Evolutionary conservation across 2,797 vertebrate species (phyloP).

Genomic region (Borostomias antarcticus): DNA sequence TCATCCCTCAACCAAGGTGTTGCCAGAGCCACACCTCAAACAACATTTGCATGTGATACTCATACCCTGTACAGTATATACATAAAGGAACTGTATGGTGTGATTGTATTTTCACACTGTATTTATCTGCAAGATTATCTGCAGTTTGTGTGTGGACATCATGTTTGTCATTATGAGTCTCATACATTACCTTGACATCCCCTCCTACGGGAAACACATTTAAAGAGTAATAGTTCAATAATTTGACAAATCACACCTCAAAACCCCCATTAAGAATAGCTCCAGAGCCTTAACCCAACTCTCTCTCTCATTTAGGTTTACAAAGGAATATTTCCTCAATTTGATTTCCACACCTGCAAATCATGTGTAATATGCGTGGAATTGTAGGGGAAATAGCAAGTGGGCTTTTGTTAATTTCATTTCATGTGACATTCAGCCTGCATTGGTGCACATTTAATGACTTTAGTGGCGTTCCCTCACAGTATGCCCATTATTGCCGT

Average conservation of each 20-base stretch:
- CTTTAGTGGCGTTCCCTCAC: constrained; percentile 44
- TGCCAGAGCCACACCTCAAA: neutral
- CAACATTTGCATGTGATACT: no score
- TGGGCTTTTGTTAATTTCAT: constrained; percentile 44
- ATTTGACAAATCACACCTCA: constrained; percentile 53
- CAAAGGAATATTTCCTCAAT: constrained; percentile 46
- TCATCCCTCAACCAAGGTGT: neutral
- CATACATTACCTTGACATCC: neutral
- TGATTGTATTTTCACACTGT: no score
- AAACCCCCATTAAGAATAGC: constrained; percentile 46
- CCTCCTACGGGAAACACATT: neutral
- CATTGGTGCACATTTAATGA: constrained; percentile 49
- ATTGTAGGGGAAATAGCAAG: constrained; percentile 17
- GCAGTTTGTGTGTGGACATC: neutral
- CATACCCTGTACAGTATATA: no score
- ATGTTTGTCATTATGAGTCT: neutral
- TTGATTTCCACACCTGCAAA: constrained; percentile 47
- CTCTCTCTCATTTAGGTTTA: constrained; percentile 42
- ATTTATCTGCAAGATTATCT: no score
- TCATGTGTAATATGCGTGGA: constrained; percentile 39
- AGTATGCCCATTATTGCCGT: constrained; percentile 51
- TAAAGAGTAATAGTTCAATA: neutral
- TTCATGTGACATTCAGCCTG: constrained; percentile 30
- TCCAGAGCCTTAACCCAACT: constrained; percentile 39
- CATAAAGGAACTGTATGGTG: no score